These are phyloP conservation scores for Phortica okadai DNA, from an alignment of 2,888 invertebrate genomes.

Conservation along the genomic window DNA sequence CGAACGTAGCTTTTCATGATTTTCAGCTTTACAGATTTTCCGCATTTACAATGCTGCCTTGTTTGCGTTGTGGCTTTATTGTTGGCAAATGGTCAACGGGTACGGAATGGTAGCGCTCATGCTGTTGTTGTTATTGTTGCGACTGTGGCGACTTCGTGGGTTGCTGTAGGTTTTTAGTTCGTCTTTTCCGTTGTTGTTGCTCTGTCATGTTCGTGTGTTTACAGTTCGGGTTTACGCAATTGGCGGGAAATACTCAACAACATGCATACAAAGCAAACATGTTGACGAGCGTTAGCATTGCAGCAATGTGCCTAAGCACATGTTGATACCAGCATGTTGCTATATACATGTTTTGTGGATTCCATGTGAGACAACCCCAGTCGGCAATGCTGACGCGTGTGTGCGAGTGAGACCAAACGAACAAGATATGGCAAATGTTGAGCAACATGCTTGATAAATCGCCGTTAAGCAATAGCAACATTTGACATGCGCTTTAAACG, in stretches of 20 bases:
- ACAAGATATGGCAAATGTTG: constrained; percentile 9
- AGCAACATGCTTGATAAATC: constrained; percentile 53
- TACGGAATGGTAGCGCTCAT: too few relatives aligned
- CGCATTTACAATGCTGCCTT: constrained; percentile 48
- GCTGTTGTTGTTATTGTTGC: not conserved
- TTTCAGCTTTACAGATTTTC: constrained; percentile 63
- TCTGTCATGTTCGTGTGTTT: constrained; percentile 53
- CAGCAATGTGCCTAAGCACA: constrained; percentile 11
- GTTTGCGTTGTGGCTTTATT: constrained; percentile 42
- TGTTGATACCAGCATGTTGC: not conserved
- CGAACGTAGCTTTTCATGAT: constrained; percentile 38
- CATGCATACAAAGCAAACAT: constrained; percentile 51
- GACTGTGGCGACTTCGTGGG: not conserved
- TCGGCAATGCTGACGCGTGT: not conserved
- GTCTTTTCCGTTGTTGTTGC: constrained; percentile 30
- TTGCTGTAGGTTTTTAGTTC: constrained; percentile 13
- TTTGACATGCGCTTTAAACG: constrained; percentile 65
- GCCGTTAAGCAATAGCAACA: constrained; percentile 44
- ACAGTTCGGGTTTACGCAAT: constrained; percentile 67
- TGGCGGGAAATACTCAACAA: constrained; percentile 65
- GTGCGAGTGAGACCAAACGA: not conserved
- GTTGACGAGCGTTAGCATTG: not conserved
- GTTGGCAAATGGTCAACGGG: not conserved
- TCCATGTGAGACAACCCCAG: constrained; percentile 43
- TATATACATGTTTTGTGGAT: constrained; percentile 54